Percentiles rank a stretch among this genome's conserved stretches.
Conservation (phyloP, 2,888 invertebrate species). For the Thelaira solivaga region DNA sequence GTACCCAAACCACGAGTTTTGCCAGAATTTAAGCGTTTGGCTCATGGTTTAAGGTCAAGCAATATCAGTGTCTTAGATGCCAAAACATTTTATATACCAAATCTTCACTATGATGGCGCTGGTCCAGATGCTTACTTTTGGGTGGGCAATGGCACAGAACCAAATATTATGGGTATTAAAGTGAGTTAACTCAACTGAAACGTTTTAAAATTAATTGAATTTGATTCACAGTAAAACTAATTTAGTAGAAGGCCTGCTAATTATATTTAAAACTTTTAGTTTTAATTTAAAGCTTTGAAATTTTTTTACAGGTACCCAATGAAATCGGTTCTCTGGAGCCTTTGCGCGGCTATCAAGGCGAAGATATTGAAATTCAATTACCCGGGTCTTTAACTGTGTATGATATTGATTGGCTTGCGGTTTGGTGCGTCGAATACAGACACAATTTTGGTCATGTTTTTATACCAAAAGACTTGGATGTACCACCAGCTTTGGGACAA, state of each 20-base stretch:
- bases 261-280: too few species aligned
- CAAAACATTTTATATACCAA: conserved; percentile 94
- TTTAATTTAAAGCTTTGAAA: neutral
- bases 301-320: conserved; percentile 83
- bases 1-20: conserved; percentile 88
- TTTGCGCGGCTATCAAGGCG: conserved; percentile 90
- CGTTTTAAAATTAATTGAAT: neutral
- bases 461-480: conserved; percentile 91
- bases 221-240: too few species aligned
- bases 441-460: conserved; percentile 94
- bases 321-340: conserved; percentile 90
- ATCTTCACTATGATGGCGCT: conserved; percentile 93
- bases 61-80: conserved; percentile 94
- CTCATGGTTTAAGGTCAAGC: conserved; percentile 92
- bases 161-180: conserved; percentile 88
- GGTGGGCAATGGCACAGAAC: conserved; percentile 93
- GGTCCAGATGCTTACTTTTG: conserved; percentile 96
- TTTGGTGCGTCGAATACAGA: conserved; percentile 93
- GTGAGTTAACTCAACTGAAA: conserved; percentile 71
- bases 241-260: too few species aligned
- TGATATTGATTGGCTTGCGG: conserved; percentile 93
- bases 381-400: conserved; percentile 91
- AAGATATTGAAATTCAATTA: conserved; percentile 93
- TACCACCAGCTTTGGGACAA: conserved; percentile 93
- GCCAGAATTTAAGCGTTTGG: conserved; percentile 90